Evolutionary conservation across 2,797 vertebrate species (phyloP).

Genomic region (Phyllotis vaccarum): DNA sequence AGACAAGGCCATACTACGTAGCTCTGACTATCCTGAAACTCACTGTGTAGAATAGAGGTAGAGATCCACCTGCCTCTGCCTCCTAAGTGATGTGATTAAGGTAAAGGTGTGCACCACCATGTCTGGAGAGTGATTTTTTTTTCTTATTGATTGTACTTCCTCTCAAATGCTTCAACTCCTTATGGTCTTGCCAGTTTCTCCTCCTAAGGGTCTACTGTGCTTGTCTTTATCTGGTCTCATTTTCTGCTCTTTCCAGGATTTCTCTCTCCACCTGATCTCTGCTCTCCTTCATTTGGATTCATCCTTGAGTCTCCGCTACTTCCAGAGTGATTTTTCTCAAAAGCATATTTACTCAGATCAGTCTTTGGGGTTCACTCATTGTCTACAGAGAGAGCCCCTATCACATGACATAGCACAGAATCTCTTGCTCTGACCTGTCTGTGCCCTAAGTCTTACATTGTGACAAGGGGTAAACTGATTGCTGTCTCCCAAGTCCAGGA

Average conservation of each 20-base stretch:
- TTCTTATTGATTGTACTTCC: not conserved
- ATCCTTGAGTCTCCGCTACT: not conserved
- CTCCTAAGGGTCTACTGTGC: not conserved
- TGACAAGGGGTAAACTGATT: not conserved
- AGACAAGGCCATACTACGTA: not conserved
- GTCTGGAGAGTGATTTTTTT: not conserved
- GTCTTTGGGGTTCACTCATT: not conserved
- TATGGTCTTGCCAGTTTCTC: not conserved
- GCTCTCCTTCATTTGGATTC: not conserved
- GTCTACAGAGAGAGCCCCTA: too few relatives aligned
- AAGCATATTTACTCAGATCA: not conserved
- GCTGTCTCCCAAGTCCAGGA: not conserved
- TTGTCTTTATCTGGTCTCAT: not conserved
- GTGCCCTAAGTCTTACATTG: not conserved
- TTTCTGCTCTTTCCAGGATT: not conserved
- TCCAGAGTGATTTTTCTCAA: not conserved
- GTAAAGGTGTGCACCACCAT: not conserved
- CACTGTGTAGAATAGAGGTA: not conserved
- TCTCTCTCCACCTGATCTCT: not conserved
- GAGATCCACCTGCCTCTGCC: not conserved
- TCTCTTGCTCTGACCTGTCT: rapidly evolving
- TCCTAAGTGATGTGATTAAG: not conserved
- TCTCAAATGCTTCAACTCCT: not conserved
- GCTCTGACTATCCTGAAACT: too few relatives aligned
- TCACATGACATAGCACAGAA: rapidly evolving